Conservation (phyloP, 2,113 vertebrate species). For the Pedetes capensis region DNA sequence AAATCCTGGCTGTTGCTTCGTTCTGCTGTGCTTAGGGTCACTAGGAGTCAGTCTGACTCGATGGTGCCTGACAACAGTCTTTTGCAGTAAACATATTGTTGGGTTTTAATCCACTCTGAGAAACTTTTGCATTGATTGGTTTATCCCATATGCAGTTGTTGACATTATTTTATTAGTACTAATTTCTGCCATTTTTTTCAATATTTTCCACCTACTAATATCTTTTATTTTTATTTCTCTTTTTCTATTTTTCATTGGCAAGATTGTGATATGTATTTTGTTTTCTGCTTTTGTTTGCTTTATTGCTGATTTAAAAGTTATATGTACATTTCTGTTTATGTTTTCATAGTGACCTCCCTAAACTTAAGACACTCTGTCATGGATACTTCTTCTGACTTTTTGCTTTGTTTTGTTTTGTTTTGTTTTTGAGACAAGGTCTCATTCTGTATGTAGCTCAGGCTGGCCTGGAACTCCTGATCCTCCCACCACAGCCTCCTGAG, state of each 20-base stretch:
- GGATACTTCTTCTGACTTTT: neutral
- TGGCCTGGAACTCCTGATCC: too few species aligned
- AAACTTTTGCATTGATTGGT: neutral
- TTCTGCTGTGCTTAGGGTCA: too few species aligned
- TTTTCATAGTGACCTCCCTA: too few species aligned
- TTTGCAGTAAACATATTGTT: neutral
- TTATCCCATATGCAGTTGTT: neutral
- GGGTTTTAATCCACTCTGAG: neutral
- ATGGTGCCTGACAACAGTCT: too few species aligned
- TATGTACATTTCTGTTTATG: neutral
- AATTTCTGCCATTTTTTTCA: neutral
- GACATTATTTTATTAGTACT: neutral
- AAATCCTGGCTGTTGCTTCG: too few species aligned
- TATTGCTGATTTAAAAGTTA: neutral
- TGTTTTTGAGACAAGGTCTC: too few species aligned
- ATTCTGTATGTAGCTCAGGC: too few species aligned
- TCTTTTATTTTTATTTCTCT: neutral
- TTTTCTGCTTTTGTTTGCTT: neutral
- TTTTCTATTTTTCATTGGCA: neutral
- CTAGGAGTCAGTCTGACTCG: too few species aligned
- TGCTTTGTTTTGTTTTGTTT: too few species aligned
- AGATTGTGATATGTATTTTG: neutral
- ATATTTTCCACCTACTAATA: neutral
- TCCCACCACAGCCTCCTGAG: too few species aligned
- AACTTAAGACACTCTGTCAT: neutral